A percentile compares a stretch with the other conserved stretches of the same genome.
phyloP scores from a whole-genome alignment of 2,888 invertebrate species.

The Cheilosia vulpina region DNA sequence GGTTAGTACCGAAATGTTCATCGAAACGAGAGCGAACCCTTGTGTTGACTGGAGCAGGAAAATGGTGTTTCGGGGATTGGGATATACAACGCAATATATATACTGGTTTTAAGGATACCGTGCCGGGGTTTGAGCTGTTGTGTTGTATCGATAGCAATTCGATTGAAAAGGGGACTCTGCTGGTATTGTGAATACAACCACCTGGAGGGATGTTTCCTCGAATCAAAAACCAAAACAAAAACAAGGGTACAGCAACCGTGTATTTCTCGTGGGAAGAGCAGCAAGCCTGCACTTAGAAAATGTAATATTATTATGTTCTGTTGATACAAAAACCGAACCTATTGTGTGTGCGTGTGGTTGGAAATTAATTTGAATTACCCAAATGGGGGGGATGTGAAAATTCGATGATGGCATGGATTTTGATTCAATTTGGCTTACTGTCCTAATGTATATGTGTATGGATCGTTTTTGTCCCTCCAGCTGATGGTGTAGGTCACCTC shows the following conservation, averaged over 20 bases:
- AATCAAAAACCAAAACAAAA: not conserved
- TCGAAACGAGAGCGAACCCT: conserved; percentile 33
- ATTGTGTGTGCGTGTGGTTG: not conserved
- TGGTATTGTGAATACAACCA: conserved; percentile 31
- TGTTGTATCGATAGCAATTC: conserved; percentile 49
- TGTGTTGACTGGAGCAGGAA: conserved; percentile 51
- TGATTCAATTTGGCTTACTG: no score
- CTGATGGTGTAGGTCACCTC: no score
- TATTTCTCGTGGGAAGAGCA: not conserved
- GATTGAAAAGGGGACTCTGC: conserved; percentile 32
- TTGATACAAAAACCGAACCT: not conserved
- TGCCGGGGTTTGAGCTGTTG: conserved; percentile 3
- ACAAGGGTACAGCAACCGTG: not conserved
- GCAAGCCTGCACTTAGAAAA: no score
- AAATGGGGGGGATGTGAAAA: conserved; percentile 25
- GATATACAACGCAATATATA: not conserved
- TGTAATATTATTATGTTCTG: not conserved
- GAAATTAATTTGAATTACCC: conserved; percentile 15
- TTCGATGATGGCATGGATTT: not conserved
- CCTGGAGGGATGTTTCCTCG: conserved; percentile 26
- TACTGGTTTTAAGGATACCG: not conserved
- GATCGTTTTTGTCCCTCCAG: no score
- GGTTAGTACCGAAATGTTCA: conserved; percentile 46
- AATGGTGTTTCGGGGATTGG: conserved; percentile 6
- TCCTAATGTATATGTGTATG: no score